phyloP scores from a whole-genome alignment of 2,797 vertebrate species.

The Sebastes matsubarae region DNA sequence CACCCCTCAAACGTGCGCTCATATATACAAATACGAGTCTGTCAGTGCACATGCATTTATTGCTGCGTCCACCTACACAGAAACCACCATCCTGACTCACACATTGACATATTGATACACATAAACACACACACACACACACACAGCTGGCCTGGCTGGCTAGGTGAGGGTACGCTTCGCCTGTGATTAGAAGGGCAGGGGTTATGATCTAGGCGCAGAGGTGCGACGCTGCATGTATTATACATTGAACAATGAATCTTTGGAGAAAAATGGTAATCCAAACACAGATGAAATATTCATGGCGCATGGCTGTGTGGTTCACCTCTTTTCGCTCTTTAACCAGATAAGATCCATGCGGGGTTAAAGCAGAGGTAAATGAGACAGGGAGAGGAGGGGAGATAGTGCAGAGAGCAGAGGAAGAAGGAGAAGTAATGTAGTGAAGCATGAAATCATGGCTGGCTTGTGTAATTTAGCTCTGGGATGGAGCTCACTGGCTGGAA shows the following conservation, averaged over 20 bases:
- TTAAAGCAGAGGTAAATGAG: conserved; percentile 78
- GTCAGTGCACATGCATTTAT: conserved; percentile 9
- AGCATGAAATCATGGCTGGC: conserved; percentile 86
- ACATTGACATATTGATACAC: not conserved
- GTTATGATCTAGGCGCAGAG: conserved; percentile 60
- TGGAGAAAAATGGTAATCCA: conserved; percentile 74
- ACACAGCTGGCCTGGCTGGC: conserved; percentile 35
- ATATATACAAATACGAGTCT: conserved; percentile 20
- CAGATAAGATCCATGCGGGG: conserved; percentile 75
- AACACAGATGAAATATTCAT: conserved; percentile 82
- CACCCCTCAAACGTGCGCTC: conserved; percentile 13
- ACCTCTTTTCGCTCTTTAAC: conserved; percentile 77
- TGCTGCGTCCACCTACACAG: conserved; percentile 46
- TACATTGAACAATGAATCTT: conserved; percentile 75
- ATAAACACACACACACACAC: conserved; percentile 15
- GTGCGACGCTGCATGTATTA: conserved; percentile 69
- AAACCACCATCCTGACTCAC: not conserved
- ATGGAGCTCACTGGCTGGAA: conserved; percentile 78
- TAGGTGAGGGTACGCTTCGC: conserved; percentile 36
- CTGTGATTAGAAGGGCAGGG: conserved; percentile 69
- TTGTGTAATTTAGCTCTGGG: conserved; percentile 84
- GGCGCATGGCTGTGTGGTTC: conserved; percentile 57
- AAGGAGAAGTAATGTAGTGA: conserved; percentile 78
- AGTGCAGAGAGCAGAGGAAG: conserved; percentile 51
- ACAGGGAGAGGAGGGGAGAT: conserved; percentile 55